A percentile compares a stretch with the other conserved stretches of the same genome.
Evolutionary conservation across 2,797 vertebrate genomes (phyloP).

Genomic region (Coracias cyanogaster): DNA sequence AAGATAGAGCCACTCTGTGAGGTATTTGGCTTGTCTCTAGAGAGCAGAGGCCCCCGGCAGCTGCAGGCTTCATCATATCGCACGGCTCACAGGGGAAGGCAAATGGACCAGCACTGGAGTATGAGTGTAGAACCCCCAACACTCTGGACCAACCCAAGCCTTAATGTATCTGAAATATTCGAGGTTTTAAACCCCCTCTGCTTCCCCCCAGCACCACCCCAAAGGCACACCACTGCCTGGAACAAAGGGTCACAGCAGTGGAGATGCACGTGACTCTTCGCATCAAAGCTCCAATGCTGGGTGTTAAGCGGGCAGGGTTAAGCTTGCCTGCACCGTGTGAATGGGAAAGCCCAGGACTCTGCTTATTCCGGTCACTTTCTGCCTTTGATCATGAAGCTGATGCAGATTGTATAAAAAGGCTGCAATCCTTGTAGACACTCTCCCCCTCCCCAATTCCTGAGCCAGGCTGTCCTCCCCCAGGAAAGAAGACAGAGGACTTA

Average conservation of each 20-base stretch:
- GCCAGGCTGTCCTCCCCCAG: not conserved
- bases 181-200: not conserved
- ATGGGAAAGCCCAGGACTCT: not conserved
- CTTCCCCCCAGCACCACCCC: not conserved
- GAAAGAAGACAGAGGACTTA: not conserved
- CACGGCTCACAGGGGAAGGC: not conserved
- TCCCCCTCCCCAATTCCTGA: not conserved
- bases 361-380: not conserved
- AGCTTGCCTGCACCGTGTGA: not conserved
- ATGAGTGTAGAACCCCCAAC: rapidly evolving
- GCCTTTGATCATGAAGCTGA: conserved; percentile 48
- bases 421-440: not conserved
- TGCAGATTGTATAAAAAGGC: conserved; percentile 1
- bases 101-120: not conserved
- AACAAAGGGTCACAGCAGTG: not conserved
- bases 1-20: conserved; percentile 24
- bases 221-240: not conserved
- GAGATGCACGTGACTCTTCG: not conserved
- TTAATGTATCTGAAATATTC: not conserved
- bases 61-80: not conserved
- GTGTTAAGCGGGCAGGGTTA: not conserved
- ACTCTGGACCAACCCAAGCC: not conserved
- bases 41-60: not conserved
- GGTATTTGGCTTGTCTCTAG: not conserved
- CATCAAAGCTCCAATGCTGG: not conserved